Conservation (phyloP, 2,113 vertebrate species). For the Chionodraco myersi region DNA sequence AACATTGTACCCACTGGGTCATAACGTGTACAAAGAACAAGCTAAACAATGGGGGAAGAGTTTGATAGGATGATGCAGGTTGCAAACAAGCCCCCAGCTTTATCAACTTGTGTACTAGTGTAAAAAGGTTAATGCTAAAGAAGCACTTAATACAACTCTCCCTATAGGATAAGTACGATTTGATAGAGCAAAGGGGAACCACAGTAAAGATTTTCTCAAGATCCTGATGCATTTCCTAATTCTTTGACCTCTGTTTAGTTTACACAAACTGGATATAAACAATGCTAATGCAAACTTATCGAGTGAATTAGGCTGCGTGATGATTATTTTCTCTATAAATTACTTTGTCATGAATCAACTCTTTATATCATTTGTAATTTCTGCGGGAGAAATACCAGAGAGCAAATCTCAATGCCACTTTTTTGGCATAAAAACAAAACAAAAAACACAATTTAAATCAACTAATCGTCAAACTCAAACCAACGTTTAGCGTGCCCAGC, state of each 20-base stretch:
- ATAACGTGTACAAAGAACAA: background rate
- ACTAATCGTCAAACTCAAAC: background rate
- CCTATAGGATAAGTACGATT: background rate
- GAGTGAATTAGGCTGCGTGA: too few relatives aligned
- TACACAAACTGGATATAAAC: background rate
- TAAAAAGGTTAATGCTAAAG: background rate
- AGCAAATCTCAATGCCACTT: background rate
- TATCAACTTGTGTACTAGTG: background rate
- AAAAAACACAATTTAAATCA: too few relatives aligned
- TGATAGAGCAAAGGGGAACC: background rate
- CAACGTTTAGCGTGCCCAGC: background rate
- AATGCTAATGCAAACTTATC: background rate
- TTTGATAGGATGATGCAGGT: background rate
- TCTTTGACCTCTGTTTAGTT: background rate
- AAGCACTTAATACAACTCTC: too few relatives aligned
- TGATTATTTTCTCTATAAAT: background rate
- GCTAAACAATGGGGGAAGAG: background rate
- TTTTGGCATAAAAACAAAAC: background rate
- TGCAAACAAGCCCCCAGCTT: background rate
- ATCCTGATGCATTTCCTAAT: background rate
- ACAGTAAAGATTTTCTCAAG: too few relatives aligned
- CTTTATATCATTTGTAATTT: background rate
- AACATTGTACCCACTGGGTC: background rate
- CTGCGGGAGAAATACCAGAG: background rate
- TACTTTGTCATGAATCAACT: background rate